phyloP scores from a whole-genome alignment of 2,113 vertebrate genomes.

The Albula glossodonta region DNA sequence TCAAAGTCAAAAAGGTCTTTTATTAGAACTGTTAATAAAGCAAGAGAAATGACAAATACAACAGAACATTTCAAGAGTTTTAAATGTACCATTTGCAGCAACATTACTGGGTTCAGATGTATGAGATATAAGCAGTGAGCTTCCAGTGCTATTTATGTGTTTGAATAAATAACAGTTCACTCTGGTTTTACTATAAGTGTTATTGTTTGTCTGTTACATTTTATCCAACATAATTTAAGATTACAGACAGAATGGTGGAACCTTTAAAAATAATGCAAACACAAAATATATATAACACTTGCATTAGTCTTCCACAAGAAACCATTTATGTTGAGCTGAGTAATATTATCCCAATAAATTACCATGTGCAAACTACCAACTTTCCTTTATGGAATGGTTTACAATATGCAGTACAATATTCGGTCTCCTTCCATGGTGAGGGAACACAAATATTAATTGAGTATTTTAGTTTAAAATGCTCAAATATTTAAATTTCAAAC shows the following conservation, averaged over 20 bases:
- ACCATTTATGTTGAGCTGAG: no score
- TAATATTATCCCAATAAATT: no score
- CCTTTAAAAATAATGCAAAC: background rate
- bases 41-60: background rate
- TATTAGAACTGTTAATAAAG: conserved; percentile 44
- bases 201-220: background rate
- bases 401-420: background rate
- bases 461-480: no score
- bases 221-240: background rate
- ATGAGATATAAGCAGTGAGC: background rate
- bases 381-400: no score
- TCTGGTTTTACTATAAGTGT: background rate
- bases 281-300: no score
- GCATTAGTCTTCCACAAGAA: no score
- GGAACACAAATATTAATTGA: no score
- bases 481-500: background rate
- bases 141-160: background rate
- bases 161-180: background rate
- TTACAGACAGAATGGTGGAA: background rate
- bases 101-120: background rate
- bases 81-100: background rate
- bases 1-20: conserved; percentile 19
- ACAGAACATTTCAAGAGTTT: background rate
- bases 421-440: background rate
- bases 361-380: no score